Evolutionary conservation across 1,140 invertebrate species (phyloP).

Genomic region (Mactra quadrangularis): DNA sequence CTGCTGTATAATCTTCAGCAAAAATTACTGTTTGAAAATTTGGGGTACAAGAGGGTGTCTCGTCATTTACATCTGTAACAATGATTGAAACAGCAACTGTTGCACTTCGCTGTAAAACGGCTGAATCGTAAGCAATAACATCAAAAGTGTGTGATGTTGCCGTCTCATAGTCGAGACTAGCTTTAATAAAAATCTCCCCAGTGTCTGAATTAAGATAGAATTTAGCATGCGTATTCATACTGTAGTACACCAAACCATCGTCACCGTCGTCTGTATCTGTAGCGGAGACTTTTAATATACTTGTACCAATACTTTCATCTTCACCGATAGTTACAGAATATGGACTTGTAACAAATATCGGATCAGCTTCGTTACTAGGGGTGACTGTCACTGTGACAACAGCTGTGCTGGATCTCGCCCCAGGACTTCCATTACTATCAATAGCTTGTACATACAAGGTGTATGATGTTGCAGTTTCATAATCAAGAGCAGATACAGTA

Average conservation of each 20-base stretch:
- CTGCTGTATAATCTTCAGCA: slow-evolving; percentile 56
- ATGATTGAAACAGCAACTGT: slow-evolving; percentile 65
- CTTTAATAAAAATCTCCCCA: slow-evolving; percentile 58
- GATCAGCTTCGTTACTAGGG: slow-evolving; percentile 72
- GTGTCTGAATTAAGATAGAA: slow-evolving; percentile 66
- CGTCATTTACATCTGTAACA: slow-evolving; percentile 71
- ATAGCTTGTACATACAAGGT: slow-evolving; percentile 58
- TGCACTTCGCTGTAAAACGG: slow-evolving; percentile 40
- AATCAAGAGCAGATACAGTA: slow-evolving; percentile 60
- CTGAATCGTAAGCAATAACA: slow-evolving; percentile 62
- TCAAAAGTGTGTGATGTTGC: slow-evolving; percentile 32
- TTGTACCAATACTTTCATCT: slow-evolving; percentile 59
- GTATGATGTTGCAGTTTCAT: slow-evolving; percentile 62
- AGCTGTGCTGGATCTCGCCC: slow-evolving; percentile 52
- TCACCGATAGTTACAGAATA: slow-evolving; percentile 63
- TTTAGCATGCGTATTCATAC: slow-evolving; percentile 50
- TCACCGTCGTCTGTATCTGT: slow-evolving; percentile 67
- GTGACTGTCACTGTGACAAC: slow-evolving; percentile 65
- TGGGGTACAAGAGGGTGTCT: slow-evolving; percentile 62
- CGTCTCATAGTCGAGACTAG: slow-evolving; percentile 38
- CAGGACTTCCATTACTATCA: slow-evolving; percentile 49
- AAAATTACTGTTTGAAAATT: slow-evolving; percentile 28
- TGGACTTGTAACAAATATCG: slow-evolving; percentile 74
- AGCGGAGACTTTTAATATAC: slow-evolving; percentile 60
- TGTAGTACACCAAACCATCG: slow-evolving; percentile 54